Percentiles rank a stretch among this genome's conserved stretches.
phyloP scores from a whole-genome alignment of 2,797 vertebrate genomes.

The Aphelocoma californica region DNA sequence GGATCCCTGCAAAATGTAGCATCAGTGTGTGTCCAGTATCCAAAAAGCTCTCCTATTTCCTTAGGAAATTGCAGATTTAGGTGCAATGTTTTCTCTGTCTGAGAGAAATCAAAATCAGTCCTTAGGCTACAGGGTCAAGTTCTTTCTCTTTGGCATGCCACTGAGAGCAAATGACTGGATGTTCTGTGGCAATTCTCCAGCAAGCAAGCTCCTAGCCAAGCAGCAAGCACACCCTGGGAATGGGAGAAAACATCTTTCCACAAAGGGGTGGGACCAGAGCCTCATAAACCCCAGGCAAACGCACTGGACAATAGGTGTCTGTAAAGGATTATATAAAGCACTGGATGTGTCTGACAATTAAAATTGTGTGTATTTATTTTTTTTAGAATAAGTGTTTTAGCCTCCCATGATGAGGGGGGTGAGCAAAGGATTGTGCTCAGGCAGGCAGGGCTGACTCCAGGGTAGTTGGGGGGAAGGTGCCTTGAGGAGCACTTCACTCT shows the following conservation, averaged over 20 bases:
- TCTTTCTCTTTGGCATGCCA: neutral
- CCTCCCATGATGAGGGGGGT: fast-evolving
- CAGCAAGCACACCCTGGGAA: neutral
- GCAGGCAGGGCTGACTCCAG: neutral
- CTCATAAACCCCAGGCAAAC: neutral
- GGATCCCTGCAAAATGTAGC: neutral
- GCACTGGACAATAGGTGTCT: neutral
- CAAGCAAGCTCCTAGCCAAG: neutral
- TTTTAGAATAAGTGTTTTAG: neutral
- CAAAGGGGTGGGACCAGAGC: neutral
- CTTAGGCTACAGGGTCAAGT: neutral
- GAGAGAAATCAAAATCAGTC: neutral
- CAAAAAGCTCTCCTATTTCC: neutral
- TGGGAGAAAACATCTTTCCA: neutral
- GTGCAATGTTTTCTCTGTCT: neutral
- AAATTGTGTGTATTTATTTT: neutral
- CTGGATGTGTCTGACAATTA: neutral
- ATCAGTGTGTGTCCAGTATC: neutral
- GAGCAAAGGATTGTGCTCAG: neutral
- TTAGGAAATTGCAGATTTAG: neutral
- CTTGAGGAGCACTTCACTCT: neutral
- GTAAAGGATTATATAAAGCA: neutral
- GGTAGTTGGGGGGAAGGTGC: neutral
- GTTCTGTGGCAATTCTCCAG: neutral
- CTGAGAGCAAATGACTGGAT: neutral